These are phyloP conservation scores for Lepilemur septentrionalis DNA, from an alignment of 2,797 vertebrate species.

Conservation along the genomic window DNA sequence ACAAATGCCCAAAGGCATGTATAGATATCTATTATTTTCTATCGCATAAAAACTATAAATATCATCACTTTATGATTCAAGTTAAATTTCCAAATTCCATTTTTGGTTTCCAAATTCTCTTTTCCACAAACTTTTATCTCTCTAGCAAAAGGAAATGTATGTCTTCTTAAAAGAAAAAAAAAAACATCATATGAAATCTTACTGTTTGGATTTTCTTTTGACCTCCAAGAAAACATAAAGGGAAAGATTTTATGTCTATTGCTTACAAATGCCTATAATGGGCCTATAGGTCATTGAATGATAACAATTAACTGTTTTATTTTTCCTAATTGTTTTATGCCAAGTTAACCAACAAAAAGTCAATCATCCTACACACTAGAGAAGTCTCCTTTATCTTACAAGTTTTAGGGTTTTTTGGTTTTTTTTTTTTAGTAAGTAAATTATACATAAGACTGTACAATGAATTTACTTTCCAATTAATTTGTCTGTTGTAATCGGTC, in stretches of 20 bases:
- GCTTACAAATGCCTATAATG: background rate
- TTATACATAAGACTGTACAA: conserved; percentile 57
- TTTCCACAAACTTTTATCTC: background rate
- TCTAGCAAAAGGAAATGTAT: background rate
- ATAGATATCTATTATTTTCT: background rate
- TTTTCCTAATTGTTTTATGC: background rate
- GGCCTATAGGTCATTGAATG: background rate
- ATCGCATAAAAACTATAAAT: background rate
- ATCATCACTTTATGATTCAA: background rate
- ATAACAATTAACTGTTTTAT: background rate
- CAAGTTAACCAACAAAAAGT: conserved; percentile 12
- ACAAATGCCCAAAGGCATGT: background rate
- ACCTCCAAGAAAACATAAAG: background rate
- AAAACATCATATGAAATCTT: background rate
- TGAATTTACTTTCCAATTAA: conserved; percentile 72
- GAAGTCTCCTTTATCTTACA: background rate
- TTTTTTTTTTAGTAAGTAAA: background rate
- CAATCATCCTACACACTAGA: background rate
- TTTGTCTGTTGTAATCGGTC: conserved; percentile 73
- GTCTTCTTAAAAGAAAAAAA: background rate
- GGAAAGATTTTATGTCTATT: background rate
- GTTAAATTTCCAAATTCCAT: background rate
- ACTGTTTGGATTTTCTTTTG: background rate
- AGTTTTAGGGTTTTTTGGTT: background rate
- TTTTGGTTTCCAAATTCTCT: background rate